Conservation (phyloP, 2,888 invertebrate species). For the Nemurella pictetii region DNA sequence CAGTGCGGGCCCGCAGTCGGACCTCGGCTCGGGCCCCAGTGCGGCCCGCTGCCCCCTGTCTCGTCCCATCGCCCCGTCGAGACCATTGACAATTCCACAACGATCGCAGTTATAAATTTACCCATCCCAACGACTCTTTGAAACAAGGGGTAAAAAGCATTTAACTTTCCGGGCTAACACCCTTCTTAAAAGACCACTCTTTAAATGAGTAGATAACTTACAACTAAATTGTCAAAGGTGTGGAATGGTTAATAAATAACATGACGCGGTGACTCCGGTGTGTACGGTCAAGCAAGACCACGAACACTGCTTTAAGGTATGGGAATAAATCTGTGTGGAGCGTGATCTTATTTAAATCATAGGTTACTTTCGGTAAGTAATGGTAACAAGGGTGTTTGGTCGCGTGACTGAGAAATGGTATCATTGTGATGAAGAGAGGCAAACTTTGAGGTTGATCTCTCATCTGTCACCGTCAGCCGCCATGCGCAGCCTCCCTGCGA, state of each 20-base stretch:
- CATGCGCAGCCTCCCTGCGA: background rate
- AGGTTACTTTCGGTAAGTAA: background rate
- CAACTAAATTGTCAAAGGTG: slow-evolving; percentile 25
- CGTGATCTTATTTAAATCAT: background rate
- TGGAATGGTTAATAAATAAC: slow-evolving; percentile 27
- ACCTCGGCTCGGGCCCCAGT: background rate
- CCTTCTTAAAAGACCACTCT: slow-evolving; percentile 19
- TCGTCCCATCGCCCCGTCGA: background rate
- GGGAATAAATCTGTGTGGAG: background rate
- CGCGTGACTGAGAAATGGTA: background rate
- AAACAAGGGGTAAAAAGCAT: slow-evolving; percentile 31
- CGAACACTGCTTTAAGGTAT: background rate
- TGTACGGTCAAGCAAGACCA: background rate
- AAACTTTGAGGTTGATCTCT: slow-evolving; percentile 23
- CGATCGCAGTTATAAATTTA: slow-evolving; percentile 22
- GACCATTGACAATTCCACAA: slow-evolving; percentile 32
- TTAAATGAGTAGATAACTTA: slow-evolving; percentile 7
- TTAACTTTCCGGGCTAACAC: slow-evolving; percentile 27
- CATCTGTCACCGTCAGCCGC: slow-evolving; percentile 18
- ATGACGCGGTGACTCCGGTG: background rate
- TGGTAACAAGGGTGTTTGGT: background rate
- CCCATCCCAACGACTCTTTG: slow-evolving; percentile 23
- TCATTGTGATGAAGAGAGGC: slow-evolving; percentile 20
- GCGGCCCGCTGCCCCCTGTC: background rate
- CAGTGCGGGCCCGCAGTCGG: background rate